These are phyloP conservation scores for Holothuria glaberrima DNA, from an alignment of 35 echinoderm and acorn worm species.

Conservation along the genomic window DNA sequence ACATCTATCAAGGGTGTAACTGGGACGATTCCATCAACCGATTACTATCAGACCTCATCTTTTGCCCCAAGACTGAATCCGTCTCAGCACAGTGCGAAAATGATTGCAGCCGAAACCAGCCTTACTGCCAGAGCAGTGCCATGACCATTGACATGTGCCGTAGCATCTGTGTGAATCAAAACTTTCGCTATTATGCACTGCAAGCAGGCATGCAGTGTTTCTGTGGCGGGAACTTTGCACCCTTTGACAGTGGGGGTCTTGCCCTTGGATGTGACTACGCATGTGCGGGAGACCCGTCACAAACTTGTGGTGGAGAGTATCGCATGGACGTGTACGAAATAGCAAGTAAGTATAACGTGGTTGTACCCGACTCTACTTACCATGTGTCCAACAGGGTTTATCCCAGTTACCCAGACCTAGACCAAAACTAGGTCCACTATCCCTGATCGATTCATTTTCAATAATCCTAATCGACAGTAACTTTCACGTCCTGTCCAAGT, in stretches of 20 bases:
- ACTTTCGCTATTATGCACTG: constrained; percentile 39
- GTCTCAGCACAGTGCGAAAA: constrained; percentile 44
- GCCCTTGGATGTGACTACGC: constrained; percentile 26
- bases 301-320: constrained; percentile 67
- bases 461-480: too few relatives aligned
- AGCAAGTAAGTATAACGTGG: constrained; percentile 25
- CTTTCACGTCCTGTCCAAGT: too few relatives aligned
- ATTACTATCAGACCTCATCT: constrained; percentile 43
- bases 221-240: constrained; percentile 45
- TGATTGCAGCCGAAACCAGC: constrained; percentile 16
- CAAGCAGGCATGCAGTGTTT: constrained; percentile 69
- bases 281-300: constrained; percentile 53
- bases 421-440: too few relatives aligned
- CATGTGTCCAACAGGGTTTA: too few relatives aligned
- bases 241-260: constrained; percentile 7
- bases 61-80: constrained; percentile 2
- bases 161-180: constrained; percentile 33
- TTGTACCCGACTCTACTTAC: too few relatives aligned
- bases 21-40: constrained; percentile 34
- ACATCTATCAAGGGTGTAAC: constrained; percentile 54
- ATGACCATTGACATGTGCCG: constrained; percentile 57
- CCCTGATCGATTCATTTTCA: too few relatives aligned
- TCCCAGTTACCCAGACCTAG: too few relatives aligned
- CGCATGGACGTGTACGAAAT: constrained; percentile 69
- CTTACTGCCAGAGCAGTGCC: constrained; percentile 60